Evolutionary conservation across 2,113 vertebrate species (phyloP), one percentile per base, ranked within the genome.

Genomic region (Aptenodytes forsteri): DNA sequence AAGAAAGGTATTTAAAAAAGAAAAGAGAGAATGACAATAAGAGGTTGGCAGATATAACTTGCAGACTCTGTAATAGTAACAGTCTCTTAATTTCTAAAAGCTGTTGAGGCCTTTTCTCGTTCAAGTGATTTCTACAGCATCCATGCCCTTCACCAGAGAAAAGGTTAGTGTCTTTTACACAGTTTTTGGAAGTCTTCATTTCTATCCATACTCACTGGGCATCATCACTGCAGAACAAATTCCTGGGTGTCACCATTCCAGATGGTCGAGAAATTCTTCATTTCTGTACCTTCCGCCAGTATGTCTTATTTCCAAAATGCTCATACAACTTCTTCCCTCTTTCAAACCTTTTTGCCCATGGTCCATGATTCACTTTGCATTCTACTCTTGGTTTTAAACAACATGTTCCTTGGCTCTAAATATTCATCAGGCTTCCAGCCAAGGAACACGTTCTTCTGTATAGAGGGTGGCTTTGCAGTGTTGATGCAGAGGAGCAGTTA

Each of bases 331-430:
- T 70, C 44, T 58, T 84, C 56, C 55, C 27, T 81, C 76, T 80
- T 88, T 59, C 87, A 89, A 72, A 85, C 82, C 87, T 82, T 92
- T 89, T 73, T 5, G 66, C 46, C 87, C 42, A 2, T 90, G 64
- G 38, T 47, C 80, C 56, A 9, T 66, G 93, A 90, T 85, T 96
- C 92, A 89, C 69, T 84, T 84, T 82, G 81, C 81, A 54, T 94
- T 93, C 71, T 92, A 76, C 85, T 77, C 11, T 77, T 18, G 32
- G 49, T 92, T 97, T 95, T 86, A 97, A 94, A 92, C 92, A 94
- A 72, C 62, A 47, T 95, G 89, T 93, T 96, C 78, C 78, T 93
- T 96, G 91, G 75, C 84, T 96, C 54, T 77, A 77, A 86, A 80
- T 54, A 85, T 38, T 85, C 81, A 85, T 94, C 78, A 77, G 91